A percentile compares a stretch with the other conserved stretches of the same genome.
These are phyloP conservation scores for Nemurella pictetii DNA, from an alignment of 2,888 invertebrate genomes.

Conservation along the genomic window DNA sequence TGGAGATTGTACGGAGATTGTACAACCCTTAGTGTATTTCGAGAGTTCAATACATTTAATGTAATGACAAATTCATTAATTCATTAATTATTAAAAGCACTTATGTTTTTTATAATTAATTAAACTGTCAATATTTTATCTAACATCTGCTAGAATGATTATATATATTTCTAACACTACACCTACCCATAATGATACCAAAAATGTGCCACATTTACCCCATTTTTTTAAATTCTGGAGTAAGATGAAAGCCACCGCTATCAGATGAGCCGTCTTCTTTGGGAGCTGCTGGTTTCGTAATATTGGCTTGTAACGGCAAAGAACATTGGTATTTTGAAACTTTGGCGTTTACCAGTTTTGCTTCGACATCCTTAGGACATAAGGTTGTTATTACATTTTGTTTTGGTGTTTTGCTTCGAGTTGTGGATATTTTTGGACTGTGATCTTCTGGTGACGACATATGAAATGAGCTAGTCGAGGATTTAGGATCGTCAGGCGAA, in stretches of 20 bases:
- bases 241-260: neutral
- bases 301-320: neutral
- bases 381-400: neutral
- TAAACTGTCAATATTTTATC: too few species aligned
- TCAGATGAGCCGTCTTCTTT: neutral
- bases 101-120: too few species aligned
- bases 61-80: too few species aligned
- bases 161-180: too few species aligned
- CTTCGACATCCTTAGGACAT: neutral
- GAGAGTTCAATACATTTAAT: too few species aligned
- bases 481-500: neutral
- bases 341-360: neutral
- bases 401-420: neutral
- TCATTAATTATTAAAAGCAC: too few species aligned
- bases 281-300: neutral
- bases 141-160: too few species aligned
- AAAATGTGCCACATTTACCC: too few species aligned
- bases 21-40: too few species aligned
- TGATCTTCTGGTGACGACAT: neutral
- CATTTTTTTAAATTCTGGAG: neutral
- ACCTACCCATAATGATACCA: too few species aligned
- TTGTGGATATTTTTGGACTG: neutral
- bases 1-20: too few species aligned
- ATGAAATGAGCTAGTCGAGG: neutral
- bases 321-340: neutral